Base-by-base conservation (phyloP, 2,797 vertebrate genomes). In the Sebastes trivittatus region DNA sequence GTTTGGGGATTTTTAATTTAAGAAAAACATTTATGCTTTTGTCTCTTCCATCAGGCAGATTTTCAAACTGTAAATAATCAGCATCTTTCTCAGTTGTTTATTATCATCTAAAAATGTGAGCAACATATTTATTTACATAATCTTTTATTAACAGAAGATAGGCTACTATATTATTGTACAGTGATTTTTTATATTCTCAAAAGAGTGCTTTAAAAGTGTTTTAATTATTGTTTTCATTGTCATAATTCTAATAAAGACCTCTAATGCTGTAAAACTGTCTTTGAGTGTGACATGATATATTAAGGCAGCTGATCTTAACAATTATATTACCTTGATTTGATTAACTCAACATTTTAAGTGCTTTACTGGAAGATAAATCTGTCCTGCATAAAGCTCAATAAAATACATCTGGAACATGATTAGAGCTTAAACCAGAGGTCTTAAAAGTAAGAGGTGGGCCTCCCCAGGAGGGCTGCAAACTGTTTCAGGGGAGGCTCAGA, bases 111-210 rank as follows among this genome's bases (percentile, higher is more conserved):
- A 75, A 86, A 78, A 20, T 78, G 38, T 5, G 9, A 81, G 52
- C 23, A 68, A 62, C 36, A 72, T 93, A 94, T 95, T 93, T 94
- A 94, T 94, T 92, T 56, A 79, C 3, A 73, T 66, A 22, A 71
- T 84, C 18, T 88, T 87, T 84, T 79, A 83, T 74, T 6, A 68
- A 67, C 29, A 84, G 59, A 84, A 85, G 36, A 75, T 82, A 64
- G 34, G 62, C 36, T 65, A 70, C 49, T 85, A 86, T 88, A 25
- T 85, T 82, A 75, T 88, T 88, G 62, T 87, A 82, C 5, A 68
- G 32, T 72, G 32, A 32, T 87, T 89, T 87, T 75, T 79, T 63
- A 36, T 78, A 77, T 73, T 80, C 8, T 63, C 5, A 63, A 55
- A 78, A 38, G 55, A 74, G 71, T 72, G 29, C n/a, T 84, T 88